A percentile compares a stretch with the other conserved stretches of the same genome.
Conservation (phyloP, 1,140 invertebrate genomes). For the Drosophila nannoptera region DNA sequence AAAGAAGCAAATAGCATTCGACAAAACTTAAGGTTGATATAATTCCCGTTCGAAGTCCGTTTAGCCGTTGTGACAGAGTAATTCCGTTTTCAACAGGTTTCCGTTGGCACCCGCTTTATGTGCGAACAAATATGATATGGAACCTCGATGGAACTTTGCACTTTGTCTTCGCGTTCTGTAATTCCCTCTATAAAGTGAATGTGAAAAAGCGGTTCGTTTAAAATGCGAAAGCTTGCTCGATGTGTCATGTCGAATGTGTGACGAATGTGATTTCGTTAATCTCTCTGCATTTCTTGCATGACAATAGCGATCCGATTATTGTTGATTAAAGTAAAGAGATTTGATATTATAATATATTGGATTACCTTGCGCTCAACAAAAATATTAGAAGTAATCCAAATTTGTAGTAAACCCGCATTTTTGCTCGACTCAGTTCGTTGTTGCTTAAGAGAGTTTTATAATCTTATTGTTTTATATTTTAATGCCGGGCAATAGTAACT, state of each 20-base stretch:
- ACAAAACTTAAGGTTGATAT: constrained; percentile 35
- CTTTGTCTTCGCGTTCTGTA: constrained; percentile 34
- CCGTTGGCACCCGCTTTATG: constrained; percentile 30
- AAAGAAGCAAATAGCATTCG: constrained; percentile 3
- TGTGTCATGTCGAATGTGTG: constrained; percentile 21
- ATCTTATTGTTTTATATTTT: constrained; percentile 35
- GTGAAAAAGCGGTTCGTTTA: constrained; percentile 15
- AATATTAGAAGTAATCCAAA: constrained; percentile 77
- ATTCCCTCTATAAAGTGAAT: constrained; percentile 36
- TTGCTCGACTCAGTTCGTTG: background rate
- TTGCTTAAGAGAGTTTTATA: constrained; percentile 18
- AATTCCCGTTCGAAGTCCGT: constrained; percentile 33
- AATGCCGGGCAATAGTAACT: constrained; percentile 14
- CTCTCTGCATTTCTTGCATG: background rate
- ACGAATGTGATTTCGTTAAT: background rate
- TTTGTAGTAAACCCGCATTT: constrained; percentile 72
- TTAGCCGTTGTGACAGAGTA: constrained; percentile 22
- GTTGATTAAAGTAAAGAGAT: background rate
- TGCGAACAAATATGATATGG: constrained; percentile 29
- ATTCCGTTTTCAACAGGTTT: constrained; percentile 43
- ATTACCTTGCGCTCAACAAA: constrained; percentile 75
- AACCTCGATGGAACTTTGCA: constrained; percentile 52
- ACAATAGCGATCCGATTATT: background rate
- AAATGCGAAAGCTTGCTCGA: constrained; percentile 28
- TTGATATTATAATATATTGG: constrained; percentile 12